Conservation (phyloP, 2,888 invertebrate species). For the Lamellibrachia columna region DNA sequence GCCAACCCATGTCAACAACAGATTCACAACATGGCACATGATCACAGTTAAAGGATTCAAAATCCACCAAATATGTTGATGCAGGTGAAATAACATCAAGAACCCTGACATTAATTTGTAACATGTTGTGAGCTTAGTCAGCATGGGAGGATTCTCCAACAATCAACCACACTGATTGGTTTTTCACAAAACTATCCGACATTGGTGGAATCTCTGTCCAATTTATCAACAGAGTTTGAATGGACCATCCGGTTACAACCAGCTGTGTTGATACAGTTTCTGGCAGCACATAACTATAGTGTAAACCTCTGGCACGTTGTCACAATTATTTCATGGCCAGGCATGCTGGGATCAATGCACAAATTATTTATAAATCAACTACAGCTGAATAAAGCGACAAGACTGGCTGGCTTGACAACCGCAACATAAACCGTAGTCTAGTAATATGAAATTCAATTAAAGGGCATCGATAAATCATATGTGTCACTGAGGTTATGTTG, state of each 20-base stretch:
- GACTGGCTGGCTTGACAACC: slow-evolving; percentile 18
- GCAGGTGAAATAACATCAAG: background rate
- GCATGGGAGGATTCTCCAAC: background rate
- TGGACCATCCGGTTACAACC: slow-evolving; percentile 18
- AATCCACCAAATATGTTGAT: slow-evolving; percentile 14
- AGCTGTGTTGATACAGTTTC: slow-evolving; percentile 13
- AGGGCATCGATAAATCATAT: slow-evolving; percentile 17
- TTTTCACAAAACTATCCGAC: background rate
- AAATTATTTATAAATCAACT: slow-evolving; percentile 24
- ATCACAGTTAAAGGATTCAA: slow-evolving; percentile 17
- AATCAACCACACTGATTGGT: background rate
- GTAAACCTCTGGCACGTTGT: background rate
- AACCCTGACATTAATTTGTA: slow-evolving; percentile 20
- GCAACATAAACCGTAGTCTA: slow-evolving; percentile 16
- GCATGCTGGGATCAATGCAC: slow-evolving; percentile 20
- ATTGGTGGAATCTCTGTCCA: slow-evolving; percentile 21
- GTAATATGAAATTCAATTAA: slow-evolving; percentile 19
- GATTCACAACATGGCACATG: background rate
- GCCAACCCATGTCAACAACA: background rate
- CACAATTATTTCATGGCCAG: slow-evolving; percentile 20
- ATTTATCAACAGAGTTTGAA: background rate
- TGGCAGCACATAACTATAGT: slow-evolving; percentile 20
- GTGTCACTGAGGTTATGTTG: slow-evolving; percentile 20
- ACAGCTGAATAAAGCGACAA: slow-evolving; percentile 20
- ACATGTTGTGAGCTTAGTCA: background rate